Evolutionary conservation across 1,140 invertebrate species (phyloP).

Genomic region (Watersipora subatra): DNA sequence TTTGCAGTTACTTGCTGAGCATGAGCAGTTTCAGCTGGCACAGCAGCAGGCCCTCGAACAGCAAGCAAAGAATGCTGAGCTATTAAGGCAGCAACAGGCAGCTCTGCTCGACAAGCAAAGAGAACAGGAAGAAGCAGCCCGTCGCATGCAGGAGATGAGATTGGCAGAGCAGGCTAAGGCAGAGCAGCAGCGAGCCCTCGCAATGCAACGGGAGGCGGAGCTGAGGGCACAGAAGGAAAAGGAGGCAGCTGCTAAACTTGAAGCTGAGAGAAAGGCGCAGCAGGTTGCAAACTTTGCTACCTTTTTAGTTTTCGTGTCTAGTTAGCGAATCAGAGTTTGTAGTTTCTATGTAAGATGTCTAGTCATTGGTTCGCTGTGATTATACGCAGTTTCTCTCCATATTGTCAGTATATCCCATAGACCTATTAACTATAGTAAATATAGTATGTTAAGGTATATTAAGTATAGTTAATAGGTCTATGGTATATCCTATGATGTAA

Average conservation of each 20-base stretch:
- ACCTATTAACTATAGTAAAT: too few species aligned
- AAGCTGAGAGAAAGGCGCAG: not conserved
- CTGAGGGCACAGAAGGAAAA: not conserved
- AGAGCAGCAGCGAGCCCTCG: not conserved
- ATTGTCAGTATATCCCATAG: too few species aligned
- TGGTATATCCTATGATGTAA: too few species aligned
- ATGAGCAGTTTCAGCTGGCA: conserved; percentile 13
- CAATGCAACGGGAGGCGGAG: not conserved
- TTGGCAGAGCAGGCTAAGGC: too few species aligned
- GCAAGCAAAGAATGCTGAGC: conserved; percentile 15
- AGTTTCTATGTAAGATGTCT: too few species aligned
- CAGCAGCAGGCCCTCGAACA: conserved; percentile 10
- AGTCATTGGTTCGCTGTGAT: too few species aligned
- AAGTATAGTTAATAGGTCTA: too few species aligned
- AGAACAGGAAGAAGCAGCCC: conserved; percentile 13
- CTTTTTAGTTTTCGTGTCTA: not conserved
- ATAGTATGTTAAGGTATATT: too few species aligned
- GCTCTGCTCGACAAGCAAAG: conserved; percentile 26
- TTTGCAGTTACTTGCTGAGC: conserved; percentile 9
- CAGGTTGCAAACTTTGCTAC: not conserved
- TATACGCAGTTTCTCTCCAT: too few species aligned
- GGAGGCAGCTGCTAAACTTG: not conserved
- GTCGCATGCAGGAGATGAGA: too few species aligned
- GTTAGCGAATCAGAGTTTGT: too few species aligned
- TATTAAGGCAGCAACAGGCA: conserved; percentile 21